Conservation (phyloP, 2,797 vertebrate genomes). For the Eulemur coronatus region DNA sequence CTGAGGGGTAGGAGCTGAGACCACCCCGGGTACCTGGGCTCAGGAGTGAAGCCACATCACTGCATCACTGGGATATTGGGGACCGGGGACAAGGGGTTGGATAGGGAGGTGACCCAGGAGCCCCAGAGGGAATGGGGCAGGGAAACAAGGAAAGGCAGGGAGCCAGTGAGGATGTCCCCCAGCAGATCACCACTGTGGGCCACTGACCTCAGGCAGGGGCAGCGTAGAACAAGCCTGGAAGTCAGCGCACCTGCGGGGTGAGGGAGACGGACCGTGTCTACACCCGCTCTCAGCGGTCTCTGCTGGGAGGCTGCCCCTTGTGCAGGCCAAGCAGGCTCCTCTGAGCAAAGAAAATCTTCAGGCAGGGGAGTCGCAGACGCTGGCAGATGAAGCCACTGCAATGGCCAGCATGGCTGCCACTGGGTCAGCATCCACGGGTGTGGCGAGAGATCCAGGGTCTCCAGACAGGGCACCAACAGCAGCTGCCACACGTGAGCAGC, state of each 20-base stretch:
- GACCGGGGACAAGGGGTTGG: neutral
- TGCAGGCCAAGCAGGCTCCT: neutral
- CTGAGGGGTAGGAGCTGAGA: neutral
- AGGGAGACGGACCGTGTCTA: neutral
- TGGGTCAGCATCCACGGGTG: neutral
- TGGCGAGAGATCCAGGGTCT: fast-evolving
- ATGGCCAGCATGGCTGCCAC: neutral
- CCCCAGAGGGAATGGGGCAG: neutral
- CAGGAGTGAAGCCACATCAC: neutral
- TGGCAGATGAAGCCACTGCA: neutral
- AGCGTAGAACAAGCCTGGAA: neutral
- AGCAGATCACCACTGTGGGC: neutral
- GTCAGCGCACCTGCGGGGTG: neutral
- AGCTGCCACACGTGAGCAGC: neutral
- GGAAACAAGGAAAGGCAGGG: neutral
- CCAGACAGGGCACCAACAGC: neutral
- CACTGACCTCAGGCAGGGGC: neutral
- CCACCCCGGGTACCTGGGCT: neutral
- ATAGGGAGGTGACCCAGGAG: neutral
- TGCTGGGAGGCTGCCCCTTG: neutral
- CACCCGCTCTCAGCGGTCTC: neutral
- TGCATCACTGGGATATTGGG: neutral
- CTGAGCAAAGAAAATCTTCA: neutral
- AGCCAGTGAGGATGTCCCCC: neutral
- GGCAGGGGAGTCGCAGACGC: too few species aligned